Percentiles rank a stretch among this genome's conserved stretches.
phyloP scores from a whole-genome alignment of 2,888 invertebrate species.

The Polydrusus cervinus region DNA sequence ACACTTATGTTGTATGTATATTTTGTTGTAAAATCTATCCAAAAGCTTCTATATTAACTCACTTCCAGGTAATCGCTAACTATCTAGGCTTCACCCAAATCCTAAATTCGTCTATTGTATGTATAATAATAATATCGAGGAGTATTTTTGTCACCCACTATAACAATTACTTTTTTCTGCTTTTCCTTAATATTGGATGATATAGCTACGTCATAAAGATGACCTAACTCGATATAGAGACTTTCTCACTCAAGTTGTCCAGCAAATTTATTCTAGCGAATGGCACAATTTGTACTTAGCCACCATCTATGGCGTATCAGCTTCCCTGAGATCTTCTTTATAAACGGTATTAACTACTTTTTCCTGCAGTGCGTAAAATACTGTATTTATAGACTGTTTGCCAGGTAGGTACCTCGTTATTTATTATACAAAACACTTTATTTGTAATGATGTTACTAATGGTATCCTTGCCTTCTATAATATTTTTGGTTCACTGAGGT shows the following conservation, averaged over 20 bases:
- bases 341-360: conserved; percentile 43
- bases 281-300: conserved; percentile 39
- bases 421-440: conserved; percentile 53
- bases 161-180: too few species aligned
- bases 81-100: too few species aligned
- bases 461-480: conserved; percentile 43
- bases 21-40: too few species aligned
- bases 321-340: conserved; percentile 47
- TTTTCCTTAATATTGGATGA: too few species aligned
- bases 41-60: too few species aligned
- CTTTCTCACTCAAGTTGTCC: conserved; percentile 2
- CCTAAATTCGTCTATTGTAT: too few species aligned
- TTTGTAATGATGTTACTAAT: conserved; percentile 54
- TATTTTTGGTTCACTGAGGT: conserved; percentile 35
- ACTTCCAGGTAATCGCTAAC: too few species aligned
- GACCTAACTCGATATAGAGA: background rate
- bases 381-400: conserved; percentile 51
- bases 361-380: conserved; percentile 48
- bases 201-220: background rate
- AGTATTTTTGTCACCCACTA: too few species aligned
- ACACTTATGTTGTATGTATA: too few species aligned
- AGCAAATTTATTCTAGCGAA: conserved; percentile 29
- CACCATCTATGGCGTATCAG: conserved; percentile 44
- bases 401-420: conserved; percentile 48
- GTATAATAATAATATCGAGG: too few species aligned